Evolutionary conservation across 1,140 invertebrate species (phyloP).

Genomic region (Dendrolimus punctatus): DNA sequence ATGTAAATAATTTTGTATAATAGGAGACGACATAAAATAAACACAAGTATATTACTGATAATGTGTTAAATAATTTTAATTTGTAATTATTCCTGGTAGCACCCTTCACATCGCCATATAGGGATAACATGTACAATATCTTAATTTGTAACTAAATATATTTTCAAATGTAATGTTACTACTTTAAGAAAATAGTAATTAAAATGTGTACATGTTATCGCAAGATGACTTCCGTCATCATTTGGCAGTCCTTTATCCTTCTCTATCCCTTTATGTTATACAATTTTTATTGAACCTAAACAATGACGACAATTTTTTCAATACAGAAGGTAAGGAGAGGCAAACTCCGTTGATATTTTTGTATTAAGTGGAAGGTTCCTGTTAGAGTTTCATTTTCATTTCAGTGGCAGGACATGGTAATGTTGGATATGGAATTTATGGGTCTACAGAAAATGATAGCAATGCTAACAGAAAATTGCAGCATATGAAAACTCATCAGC

Average conservation of each 20-base stretch:
- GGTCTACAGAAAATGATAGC: slow-evolving; percentile 49
- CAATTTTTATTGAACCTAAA: too few relatives aligned
- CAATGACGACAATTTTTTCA: too few relatives aligned
- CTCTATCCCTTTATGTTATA: slow-evolving; percentile 13
- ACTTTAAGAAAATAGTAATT: slow-evolving; percentile 1
- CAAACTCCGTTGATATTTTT: too few relatives aligned
- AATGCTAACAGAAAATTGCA: slow-evolving; percentile 60
- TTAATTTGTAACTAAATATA: slow-evolving; percentile 12
- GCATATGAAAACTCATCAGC: slow-evolving; percentile 70
- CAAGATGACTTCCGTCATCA: slow-evolving; percentile 41
- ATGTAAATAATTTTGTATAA: slow-evolving; percentile 74
- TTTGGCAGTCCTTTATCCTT: slow-evolving; percentile 40
- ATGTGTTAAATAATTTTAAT: slow-evolving; percentile 72
- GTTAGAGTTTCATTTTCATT: slow-evolving; percentile 11
- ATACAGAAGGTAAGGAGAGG: too few relatives aligned
- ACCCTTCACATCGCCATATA: slow-evolving; percentile 71
- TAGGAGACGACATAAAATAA: slow-evolving; percentile 72
- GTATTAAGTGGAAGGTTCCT: not conserved
- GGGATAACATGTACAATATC: slow-evolving; percentile 67
- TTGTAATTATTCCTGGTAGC: slow-evolving; percentile 73
- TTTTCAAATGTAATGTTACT: slow-evolving; percentile 4
- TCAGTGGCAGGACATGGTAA: slow-evolving; percentile 69
- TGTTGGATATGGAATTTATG: slow-evolving; percentile 66
- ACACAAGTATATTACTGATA: slow-evolving; percentile 72
- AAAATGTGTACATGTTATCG: slow-evolving; percentile 63